These are phyloP conservation scores for Drosophila cognata DNA, from an alignment of 2,888 invertebrate genomes.

Conservation along the genomic window DNA sequence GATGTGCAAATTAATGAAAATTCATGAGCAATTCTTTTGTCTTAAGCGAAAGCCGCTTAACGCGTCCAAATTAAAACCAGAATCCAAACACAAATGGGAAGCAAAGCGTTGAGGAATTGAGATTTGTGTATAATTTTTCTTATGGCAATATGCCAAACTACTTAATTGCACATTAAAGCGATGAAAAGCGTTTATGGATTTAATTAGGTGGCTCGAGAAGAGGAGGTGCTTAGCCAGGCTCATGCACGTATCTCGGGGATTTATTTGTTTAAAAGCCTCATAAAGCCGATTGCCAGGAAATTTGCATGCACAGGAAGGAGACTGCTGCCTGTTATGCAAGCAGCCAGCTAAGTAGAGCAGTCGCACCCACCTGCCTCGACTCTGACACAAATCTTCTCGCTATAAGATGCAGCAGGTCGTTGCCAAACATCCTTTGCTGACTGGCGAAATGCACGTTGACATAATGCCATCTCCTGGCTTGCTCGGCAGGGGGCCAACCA, in stretches of 20 bases:
- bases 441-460: constrained; percentile 40
- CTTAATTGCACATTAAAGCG: constrained; percentile 64
- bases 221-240: neutral
- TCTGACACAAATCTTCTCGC: constrained; percentile 42
- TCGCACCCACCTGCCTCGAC: neutral
- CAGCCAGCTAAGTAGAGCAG: constrained; percentile 24
- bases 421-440: constrained; percentile 53
- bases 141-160: constrained; percentile 65
- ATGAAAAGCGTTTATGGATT: constrained; percentile 49
- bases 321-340: constrained; percentile 41
- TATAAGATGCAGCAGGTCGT: constrained; percentile 26
- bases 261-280: constrained; percentile 40
- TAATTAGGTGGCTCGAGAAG: constrained; percentile 61
- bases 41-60: constrained; percentile 45
- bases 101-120: constrained; percentile 38
- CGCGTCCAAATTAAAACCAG: constrained; percentile 69
- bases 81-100: constrained; percentile 59
- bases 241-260: constrained; percentile 24
- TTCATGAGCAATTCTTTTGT: constrained; percentile 68
- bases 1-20: constrained; percentile 71
- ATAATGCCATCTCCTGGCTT: constrained; percentile 16
- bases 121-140: constrained; percentile 59
- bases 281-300: constrained; percentile 56
- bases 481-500: constrained; percentile 53
- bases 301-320: constrained; percentile 45